Evolutionary conservation across 2,888 invertebrate species (phyloP).

Genomic region (Agapostemon virescens): DNA sequence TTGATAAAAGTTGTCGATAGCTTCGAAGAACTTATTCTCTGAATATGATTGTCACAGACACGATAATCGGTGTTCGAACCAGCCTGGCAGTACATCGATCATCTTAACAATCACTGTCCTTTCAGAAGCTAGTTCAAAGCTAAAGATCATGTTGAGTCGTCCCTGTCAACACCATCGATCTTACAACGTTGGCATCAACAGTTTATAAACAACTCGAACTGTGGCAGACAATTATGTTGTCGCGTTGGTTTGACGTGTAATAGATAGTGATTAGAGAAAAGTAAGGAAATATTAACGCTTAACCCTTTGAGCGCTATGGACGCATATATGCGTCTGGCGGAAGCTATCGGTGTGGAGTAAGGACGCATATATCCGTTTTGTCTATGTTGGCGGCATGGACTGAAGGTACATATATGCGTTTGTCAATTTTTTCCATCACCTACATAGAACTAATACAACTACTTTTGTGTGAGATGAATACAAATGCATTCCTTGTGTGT

Average conservation of each 20-base stretch:
- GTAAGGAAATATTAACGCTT: too few species aligned
- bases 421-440: too few species aligned
- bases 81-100: background rate
- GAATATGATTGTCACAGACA: background rate
- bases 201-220: constrained; percentile 12
- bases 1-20: background rate
- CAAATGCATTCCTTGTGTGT: too few species aligned
- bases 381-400: too few species aligned
- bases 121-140: background rate
- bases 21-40: background rate
- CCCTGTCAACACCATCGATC: constrained; percentile 18
- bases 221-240: background rate
- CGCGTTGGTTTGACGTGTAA: background rate
- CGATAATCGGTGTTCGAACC: background rate
- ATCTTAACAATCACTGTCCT: background rate
- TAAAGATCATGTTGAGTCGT: background rate
- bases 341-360: too few species aligned
- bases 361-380: too few species aligned
- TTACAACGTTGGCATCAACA: constrained; percentile 8
- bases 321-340: too few species aligned
- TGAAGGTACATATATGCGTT: too few species aligned
- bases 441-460: too few species aligned
- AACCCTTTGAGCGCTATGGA: too few species aligned
- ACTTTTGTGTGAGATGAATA: too few species aligned
- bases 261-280: background rate